A percentile compares a stretch with the other conserved stretches of the same genome.
phyloP scores from a whole-genome alignment of 2,797 vertebrate genomes.

The Diglossa cyanea region DNA sequence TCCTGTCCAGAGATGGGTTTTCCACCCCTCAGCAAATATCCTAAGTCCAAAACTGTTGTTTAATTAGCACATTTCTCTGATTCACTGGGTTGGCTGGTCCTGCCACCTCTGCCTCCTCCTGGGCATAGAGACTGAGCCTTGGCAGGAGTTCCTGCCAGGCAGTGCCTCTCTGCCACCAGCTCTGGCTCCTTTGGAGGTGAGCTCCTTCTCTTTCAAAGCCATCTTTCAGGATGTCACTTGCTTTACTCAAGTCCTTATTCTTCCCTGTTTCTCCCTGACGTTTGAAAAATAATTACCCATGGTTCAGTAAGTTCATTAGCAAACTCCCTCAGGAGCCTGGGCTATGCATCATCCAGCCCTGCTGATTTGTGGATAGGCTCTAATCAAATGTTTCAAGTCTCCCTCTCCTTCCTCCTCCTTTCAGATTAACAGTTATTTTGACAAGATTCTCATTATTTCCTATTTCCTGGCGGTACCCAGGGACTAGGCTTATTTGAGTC shows the following conservation, averaged over 20 bases:
- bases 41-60: neutral
- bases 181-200: neutral
- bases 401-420: conserved; percentile 44
- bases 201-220: neutral
- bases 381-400: conserved; percentile 59
- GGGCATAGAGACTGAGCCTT: neutral
- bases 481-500: conserved; percentile 61
- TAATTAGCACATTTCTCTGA: neutral
- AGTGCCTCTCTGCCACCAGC: neutral
- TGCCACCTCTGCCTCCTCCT: neutral
- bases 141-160: neutral
- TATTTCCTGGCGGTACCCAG: conserved; percentile 46
- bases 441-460: conserved; percentile 70
- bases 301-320: conserved; percentile 66
- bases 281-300: conserved; percentile 65
- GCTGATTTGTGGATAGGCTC: conserved; percentile 52
- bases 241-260: neutral
- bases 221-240: conserved; percentile 16
- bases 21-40: neutral
- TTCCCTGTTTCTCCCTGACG: conserved; percentile 33
- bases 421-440: conserved; percentile 70
- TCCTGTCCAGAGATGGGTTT: neutral
- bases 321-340: conserved; percentile 53
- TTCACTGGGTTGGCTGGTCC: neutral
- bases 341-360: conserved; percentile 46